Evolutionary conservation across 2,888 invertebrate genomes (phyloP), one percentile per base, ranked within the genome.

Genomic region (Copidosoma aretas): DNA sequence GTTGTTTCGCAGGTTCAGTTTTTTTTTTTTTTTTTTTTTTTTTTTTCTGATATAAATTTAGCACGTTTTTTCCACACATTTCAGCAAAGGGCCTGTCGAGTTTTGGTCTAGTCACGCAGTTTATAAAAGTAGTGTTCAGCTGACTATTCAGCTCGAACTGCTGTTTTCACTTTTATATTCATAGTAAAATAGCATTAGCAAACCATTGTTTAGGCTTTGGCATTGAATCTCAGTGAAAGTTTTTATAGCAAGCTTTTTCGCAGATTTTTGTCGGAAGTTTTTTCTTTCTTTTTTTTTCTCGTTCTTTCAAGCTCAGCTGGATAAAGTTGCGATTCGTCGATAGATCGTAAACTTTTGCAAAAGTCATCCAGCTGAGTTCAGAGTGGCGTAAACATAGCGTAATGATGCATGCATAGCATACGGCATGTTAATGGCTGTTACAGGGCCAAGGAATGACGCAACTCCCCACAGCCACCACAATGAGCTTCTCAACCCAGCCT

Each of bases 361-460:
- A 56, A 32, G 32, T 32, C 32, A 32, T 32, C 32, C 32, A 32
- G 8, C 32, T 5, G 32, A 32, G 32, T 32, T 32, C 4, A 32
- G 3, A 8, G 32, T 8, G 1, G 32, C 32, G 70, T 66, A 60
- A 67, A 67, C 60, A 61, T 67, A 64, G 71, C 77, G 78, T 77
- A 81, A 39, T 78, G 75, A 81, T 79, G 81, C 81, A 81, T 82
- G 83, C 81, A 78, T 76, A 78, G 81, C 82, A 79, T 78, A 78
- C 74, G 79, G 79, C 79, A 79, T 80, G 81, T 79, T 79, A 79
- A 76, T 79, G 81, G 83, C 80, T 84, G 83, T 84, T 84, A 78
- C 84, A 84, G 84, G 84, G 84, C 76, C 84, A 84, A 80, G 84
- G 84, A 82, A 84, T 84, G 84, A 81, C 80, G 80, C 83, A 83